phyloP scores from a whole-genome alignment of 2,113 vertebrate genomes.

The Ceyx cyanopectus region DNA sequence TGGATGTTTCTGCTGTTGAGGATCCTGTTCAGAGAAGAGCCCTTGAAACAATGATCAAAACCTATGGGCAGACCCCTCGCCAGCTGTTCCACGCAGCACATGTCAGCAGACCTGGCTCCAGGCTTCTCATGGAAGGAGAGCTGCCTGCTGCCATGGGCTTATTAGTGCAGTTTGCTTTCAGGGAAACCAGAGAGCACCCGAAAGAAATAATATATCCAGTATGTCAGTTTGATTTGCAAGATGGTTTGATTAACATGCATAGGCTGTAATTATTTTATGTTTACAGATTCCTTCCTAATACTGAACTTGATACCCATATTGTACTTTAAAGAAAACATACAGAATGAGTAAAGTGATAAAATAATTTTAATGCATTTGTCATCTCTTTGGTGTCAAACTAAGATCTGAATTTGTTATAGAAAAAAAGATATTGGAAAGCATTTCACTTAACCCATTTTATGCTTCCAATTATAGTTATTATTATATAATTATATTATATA shows the following conservation, averaged over 20 bases:
- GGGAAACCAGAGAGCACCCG: constrained; percentile 88
- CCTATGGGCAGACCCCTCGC: constrained; percentile 94
- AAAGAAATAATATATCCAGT: constrained; percentile 91
- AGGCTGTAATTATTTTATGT: neutral
- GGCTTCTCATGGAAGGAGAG: constrained; percentile 91
- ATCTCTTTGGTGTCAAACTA: neutral
- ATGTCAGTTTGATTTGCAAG: constrained; percentile 44
- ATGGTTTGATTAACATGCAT: neutral
- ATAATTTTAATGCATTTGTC: neutral
- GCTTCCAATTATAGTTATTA: neutral
- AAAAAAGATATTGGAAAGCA: neutral
- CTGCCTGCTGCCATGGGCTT: constrained; percentile 95
- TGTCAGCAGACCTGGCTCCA: constrained; percentile 83
- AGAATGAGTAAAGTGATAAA: neutral
- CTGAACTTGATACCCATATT: neutral
- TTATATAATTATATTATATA: no score
- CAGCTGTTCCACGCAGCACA: constrained; percentile 92
- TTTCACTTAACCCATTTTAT: neutral
- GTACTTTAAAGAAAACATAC: neutral
- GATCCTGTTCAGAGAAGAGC: constrained; percentile 96
- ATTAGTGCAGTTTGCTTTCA: constrained; percentile 95
- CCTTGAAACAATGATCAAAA: constrained; percentile 99
- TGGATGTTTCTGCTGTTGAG: constrained; percentile 98
- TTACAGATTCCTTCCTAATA: neutral
- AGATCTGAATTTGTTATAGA: neutral